A percentile compares a stretch with the other conserved stretches of the same genome.
Evolutionary conservation across 2,888 invertebrate species (phyloP).

Genomic region (Lagria hirta): DNA sequence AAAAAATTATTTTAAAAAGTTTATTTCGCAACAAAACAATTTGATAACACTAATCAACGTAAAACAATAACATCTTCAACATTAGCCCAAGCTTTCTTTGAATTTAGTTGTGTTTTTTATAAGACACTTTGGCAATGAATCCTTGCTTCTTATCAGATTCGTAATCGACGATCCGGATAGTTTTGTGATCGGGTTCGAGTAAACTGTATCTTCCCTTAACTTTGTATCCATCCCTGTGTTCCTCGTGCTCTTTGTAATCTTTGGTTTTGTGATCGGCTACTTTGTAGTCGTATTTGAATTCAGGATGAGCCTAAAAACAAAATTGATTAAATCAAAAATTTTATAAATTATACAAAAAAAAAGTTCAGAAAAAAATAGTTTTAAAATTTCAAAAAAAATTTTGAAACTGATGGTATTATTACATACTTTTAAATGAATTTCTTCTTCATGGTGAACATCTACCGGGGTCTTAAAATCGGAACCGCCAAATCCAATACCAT

Average conservation of each 20-base stretch:
- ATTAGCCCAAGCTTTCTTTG: no score
- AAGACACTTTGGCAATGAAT: constrained; percentile 46
- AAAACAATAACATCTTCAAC: no score
- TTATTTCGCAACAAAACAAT: no score
- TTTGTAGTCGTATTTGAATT: constrained; percentile 47
- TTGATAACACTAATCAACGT: no score
- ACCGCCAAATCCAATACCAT: constrained; percentile 32
- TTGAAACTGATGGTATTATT: no score
- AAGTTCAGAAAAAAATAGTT: no score
- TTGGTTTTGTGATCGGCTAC: constrained; percentile 45
- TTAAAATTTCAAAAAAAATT: no score
- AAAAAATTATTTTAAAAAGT: no score
- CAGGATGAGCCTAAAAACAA: constrained; percentile 44
- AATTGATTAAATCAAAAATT: constrained; percentile 1
- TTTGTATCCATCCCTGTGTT: constrained; percentile 47
- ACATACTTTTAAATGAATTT: constrained; percentile 42
- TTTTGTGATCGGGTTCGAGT: constrained; percentile 47
- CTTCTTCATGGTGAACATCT: constrained; percentile 41
- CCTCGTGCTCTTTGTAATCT: constrained; percentile 46
- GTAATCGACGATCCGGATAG: constrained; percentile 46
- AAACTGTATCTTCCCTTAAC: constrained; percentile 48
- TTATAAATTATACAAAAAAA: background rate
- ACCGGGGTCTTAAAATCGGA: constrained; percentile 41
- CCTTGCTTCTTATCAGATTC: constrained; percentile 46
- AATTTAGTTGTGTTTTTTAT: no score